These are phyloP conservation scores for Borostomias antarcticus DNA, from an alignment of 2,797 vertebrate species.

Conservation along the genomic window DNA sequence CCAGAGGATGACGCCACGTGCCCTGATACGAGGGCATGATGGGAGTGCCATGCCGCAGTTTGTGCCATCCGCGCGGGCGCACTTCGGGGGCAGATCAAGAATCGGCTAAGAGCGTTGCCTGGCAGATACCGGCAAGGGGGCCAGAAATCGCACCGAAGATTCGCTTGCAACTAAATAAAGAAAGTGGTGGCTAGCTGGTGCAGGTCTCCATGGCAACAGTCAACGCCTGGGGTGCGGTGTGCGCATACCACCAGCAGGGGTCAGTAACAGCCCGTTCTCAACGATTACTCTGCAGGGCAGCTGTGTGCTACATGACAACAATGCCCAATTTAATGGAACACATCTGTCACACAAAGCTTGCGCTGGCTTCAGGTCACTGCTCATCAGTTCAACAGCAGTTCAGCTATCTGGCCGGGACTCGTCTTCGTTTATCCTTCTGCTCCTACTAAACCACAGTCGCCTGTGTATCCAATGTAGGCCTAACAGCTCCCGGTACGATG, in stretches of 20 bases:
- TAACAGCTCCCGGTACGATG: neutral
- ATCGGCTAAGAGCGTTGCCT: too few relatives aligned
- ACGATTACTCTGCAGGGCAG: conserved; percentile 11
- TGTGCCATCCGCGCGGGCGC: too few relatives aligned
- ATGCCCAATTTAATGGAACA: conserved; percentile 24
- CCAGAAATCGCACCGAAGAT: neutral
- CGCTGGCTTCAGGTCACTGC: neutral
- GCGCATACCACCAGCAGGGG: conserved; percentile 53
- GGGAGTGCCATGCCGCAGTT: neutral
- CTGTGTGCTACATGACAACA: conserved; percentile 27
- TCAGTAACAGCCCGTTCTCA: conserved; percentile 32
- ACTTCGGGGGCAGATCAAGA: neutral
- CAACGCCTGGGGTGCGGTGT: conserved; percentile 21
- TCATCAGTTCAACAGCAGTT: conserved; percentile 8
- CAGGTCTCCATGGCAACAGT: conserved; percentile 54
- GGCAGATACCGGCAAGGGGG: neutral
- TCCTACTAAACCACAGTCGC: neutral
- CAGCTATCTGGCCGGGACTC: conserved; percentile 4
- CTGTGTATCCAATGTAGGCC: neutral
- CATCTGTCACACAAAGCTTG: conserved; percentile 18
- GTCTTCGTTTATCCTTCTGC: conserved; percentile 12
- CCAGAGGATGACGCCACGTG: conserved; percentile 59
- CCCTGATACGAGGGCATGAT: conserved; percentile 26
- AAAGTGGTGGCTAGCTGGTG: neutral
- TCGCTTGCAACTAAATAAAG: too few relatives aligned